A percentile compares a stretch with the other conserved stretches of the same genome.
Conservation (phyloP, 2,797 vertebrate species). For the Hydrophis major region DNA sequence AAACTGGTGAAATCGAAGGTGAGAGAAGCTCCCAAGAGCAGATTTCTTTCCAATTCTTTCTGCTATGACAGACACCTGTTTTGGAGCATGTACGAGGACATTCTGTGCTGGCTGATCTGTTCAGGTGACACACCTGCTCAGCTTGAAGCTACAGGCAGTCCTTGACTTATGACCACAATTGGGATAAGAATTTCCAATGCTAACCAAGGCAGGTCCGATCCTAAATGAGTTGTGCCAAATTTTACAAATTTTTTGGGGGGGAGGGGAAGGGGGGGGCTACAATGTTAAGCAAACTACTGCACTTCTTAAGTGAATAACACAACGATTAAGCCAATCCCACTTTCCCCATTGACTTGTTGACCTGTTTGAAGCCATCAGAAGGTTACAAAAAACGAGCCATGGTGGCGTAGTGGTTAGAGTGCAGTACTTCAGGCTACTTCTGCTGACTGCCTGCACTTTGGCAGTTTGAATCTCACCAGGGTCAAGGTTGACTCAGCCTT, state of each 20-base stretch:
- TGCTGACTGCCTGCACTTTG: too few relatives aligned
- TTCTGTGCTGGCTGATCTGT: background rate
- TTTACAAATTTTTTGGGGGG: background rate
- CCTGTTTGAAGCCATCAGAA: background rate
- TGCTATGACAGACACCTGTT: background rate
- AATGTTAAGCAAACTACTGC: background rate
- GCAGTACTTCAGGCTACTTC: too few relatives aligned
- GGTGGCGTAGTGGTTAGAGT: too few relatives aligned
- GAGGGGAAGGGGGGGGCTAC: too few relatives aligned
- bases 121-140: background rate
- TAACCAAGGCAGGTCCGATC: background rate
- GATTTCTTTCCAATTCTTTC: background rate
- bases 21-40: background rate
- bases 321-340: background rate
- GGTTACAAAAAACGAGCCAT: background rate
- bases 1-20: constrained; percentile 98
- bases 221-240: background rate
- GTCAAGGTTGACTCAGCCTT: too few relatives aligned
- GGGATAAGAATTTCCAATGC: background rate
- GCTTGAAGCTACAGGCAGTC: background rate
- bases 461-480: too few relatives aligned
- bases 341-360: background rate
- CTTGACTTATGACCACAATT: background rate
- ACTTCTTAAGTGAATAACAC: background rate
- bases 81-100: background rate